Evolutionary conservation across 2,113 vertebrate genomes (phyloP).

Genomic region (Oplegnathus fasciatus): DNA sequence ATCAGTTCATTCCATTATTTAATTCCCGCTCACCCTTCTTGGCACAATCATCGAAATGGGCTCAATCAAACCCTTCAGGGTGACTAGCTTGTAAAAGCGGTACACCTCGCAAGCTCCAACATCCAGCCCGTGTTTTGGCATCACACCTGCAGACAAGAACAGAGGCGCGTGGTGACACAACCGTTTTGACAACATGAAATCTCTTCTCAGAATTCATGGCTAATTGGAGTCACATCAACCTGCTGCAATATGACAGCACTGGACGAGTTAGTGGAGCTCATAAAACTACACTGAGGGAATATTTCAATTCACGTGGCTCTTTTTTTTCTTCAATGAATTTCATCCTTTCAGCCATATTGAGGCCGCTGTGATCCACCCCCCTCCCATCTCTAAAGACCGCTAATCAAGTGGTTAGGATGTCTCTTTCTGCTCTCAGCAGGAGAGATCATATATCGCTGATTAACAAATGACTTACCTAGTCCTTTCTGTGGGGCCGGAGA

Average conservation of each 20-base stretch:
- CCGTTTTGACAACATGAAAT: neutral
- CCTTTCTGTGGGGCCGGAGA: slow-evolving; percentile 96
- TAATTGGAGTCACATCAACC: neutral
- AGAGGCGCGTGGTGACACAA: neutral
- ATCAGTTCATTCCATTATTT: neutral
- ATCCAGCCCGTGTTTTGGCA: slow-evolving; percentile 97
- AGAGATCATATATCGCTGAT: neutral
- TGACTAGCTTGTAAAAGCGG: slow-evolving; percentile 98
- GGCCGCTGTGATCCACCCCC: neutral
- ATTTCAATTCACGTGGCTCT: neutral
- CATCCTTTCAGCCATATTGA: neutral
- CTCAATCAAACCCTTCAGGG: slow-evolving; percentile 95
- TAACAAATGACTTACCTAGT: slow-evolving; percentile 87
- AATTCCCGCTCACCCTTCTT: slow-evolving; percentile 89
- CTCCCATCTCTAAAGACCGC: slow-evolving; percentile 1
- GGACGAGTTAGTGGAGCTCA: neutral
- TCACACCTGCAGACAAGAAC: slow-evolving; percentile 88
- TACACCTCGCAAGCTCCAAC: slow-evolving; percentile 95
- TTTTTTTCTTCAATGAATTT: neutral
- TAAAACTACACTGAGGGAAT: neutral
- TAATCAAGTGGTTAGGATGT: slow-evolving; percentile 21
- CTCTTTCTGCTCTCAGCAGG: slow-evolving; percentile 7
- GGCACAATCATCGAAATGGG: slow-evolving; percentile 99
- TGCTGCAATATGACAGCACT: no score
- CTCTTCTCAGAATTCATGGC: neutral